These are phyloP conservation scores for Murina feae DNA, from an alignment of 2,113 vertebrate species.

Conservation along the genomic window DNA sequence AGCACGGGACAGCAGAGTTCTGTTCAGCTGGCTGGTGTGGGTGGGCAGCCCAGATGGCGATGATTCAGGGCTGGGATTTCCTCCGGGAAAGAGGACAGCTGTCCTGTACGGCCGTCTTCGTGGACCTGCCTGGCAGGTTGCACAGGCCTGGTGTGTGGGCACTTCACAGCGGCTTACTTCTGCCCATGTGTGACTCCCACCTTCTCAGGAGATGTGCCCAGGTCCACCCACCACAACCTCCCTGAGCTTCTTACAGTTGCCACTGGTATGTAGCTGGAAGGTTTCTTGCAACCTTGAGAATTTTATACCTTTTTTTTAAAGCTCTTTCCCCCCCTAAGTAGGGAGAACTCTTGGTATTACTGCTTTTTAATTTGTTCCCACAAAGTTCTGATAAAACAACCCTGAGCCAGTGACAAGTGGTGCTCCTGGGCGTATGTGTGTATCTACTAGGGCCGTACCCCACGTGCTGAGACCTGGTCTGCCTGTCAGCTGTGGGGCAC, in stretches of 20 bases:
- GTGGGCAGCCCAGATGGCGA: background rate
- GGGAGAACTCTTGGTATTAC: background rate
- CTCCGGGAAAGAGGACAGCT: background rate
- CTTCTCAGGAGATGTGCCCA: background rate
- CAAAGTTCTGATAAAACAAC: background rate
- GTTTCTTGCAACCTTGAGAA: background rate
- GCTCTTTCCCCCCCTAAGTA: background rate
- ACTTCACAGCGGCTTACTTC: background rate
- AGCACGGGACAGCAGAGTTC: background rate
- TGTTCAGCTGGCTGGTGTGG: background rate
- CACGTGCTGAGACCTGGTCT: rapidly evolving
- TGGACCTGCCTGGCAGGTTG: rapidly evolving
- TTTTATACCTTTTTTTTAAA: background rate
- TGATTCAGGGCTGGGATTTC: background rate
- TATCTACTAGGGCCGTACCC: background rate
- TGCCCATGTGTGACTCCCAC: background rate
- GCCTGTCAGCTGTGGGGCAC: background rate
- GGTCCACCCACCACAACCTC: background rate
- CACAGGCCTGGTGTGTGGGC: background rate
- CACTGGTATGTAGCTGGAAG: background rate
- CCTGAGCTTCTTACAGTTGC: too few species aligned
- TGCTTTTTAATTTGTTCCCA: constrained; percentile 9
- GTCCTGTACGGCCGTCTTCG: background rate
- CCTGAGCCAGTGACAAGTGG: background rate
- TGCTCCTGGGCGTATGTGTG: background rate